Base-by-base conservation (phyloP, 2,888 invertebrate species). In the Erebia palarica region DNA sequence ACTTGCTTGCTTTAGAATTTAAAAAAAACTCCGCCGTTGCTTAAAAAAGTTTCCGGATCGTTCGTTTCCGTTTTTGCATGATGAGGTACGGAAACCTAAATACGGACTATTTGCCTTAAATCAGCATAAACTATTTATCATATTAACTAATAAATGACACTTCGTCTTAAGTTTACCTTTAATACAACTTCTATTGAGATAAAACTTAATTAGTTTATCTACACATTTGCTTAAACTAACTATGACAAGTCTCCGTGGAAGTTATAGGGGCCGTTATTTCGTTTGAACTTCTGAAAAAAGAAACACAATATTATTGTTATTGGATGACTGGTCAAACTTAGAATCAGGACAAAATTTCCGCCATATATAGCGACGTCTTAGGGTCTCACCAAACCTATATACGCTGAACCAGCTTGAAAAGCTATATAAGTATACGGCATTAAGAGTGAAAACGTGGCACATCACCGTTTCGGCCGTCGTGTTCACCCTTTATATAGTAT, bases 221-320 rank as follows among this genome's bases (percentile, higher is more conserved):
- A 36, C 7, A 61, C 61, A 44, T 8, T 13, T 27, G 14, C 47
- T 14, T 47, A 49, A 47, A 49, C 10, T 18, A 47, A 63, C 7
- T 49, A 63, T 14, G 10, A 49, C 7, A 18, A 14, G 16, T 47
- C 47, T 10, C 21, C 14, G 9, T 68, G 65, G 63, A 36, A 72
- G 42, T 51, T 53, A 16, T 10, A 57, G 5, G 68, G 66, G 5
- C 68, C 67, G 14, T 13, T 61, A 18, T 65, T 51, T 9, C 67
- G 58, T 21, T 55, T 70, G 44, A 47, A 64, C 73, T 74, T 74
- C 74, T 74, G 74, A 16, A 73, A 73, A 68, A 70, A 73, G 58
- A 47, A 47, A 21, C 49, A 14, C 0, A 27, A 14, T 14, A 27
- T 58, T 7, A 14, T 27, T 27, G 2, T 57, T 36, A 27, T 27